Conservation (phyloP, 1,140 invertebrate species). For the Vanessa tameamea region DNA sequence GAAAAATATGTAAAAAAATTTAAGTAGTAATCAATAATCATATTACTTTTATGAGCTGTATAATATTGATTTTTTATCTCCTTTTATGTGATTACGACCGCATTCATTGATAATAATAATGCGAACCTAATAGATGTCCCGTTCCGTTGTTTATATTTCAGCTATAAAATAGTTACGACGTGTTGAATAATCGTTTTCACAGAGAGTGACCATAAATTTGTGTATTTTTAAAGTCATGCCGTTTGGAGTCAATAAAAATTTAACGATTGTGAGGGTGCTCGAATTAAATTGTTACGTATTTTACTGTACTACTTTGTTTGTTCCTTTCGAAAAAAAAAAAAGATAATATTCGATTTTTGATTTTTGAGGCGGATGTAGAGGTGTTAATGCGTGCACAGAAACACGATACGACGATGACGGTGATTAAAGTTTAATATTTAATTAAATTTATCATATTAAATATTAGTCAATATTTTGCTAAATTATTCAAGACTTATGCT, state of each 20-base stretch:
- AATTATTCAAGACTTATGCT: too few relatives aligned
- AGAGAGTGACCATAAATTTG: constrained; percentile 80
- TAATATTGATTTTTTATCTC: constrained; percentile 11
- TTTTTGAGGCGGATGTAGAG: too few relatives aligned
- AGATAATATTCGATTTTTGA: too few relatives aligned
- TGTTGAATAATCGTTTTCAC: constrained; percentile 79
- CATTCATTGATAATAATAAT: constrained; percentile 24
- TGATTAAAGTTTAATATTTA: too few relatives aligned
- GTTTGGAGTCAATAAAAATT: constrained; percentile 79
- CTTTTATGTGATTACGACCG: constrained; percentile 3
- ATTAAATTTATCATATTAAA: too few relatives aligned
- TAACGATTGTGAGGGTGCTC: constrained; percentile 75
- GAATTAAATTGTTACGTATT: constrained; percentile 70
- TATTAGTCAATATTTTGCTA: too few relatives aligned
- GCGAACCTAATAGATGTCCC: constrained; percentile 54
- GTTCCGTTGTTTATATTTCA: constrained; percentile 74
- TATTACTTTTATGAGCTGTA: not conserved
- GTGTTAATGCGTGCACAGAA: too few relatives aligned
- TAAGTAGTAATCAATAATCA: not conserved
- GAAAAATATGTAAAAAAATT: not conserved
- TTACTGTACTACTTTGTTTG: constrained; percentile 54
- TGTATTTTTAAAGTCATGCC: constrained; percentile 79
- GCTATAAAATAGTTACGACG: constrained; percentile 79
- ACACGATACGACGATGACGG: too few relatives aligned
- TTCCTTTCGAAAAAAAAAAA: constrained; percentile 7